Base-by-base conservation (phyloP, 2,888 invertebrate genomes). In the Leptinotarsa rubiginosa region DNA sequence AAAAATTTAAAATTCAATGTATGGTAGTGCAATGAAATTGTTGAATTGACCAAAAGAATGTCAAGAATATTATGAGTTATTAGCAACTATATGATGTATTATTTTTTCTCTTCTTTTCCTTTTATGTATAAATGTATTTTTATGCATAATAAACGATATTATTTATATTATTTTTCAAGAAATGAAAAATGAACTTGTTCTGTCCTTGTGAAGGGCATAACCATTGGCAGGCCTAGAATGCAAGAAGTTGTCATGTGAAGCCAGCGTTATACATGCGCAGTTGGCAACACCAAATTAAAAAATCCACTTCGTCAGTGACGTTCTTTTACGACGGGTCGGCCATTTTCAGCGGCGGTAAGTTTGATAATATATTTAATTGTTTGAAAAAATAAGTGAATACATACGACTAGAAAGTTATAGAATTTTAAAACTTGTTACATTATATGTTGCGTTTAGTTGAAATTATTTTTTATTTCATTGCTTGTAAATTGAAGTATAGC, bases 281-380 rank as follows among this genome's bases (percentile, higher is more conserved):
- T 67, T 62, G 65, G 52, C 20, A 62, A 62, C 56, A 62, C 25
- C 49, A 70, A n/a, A 15, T 31, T 56, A 65, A 70, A 75, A 74
- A 74, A 62, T 67, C 41, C 74, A 74, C 70, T 74, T 74, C 65
- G 47, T 47, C 25, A 62, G 62, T 62, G n/a, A 41, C 31, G 16
- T 62, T 70, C 71, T 77, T 77, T 75, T 77, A 70, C 75, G 75
- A 75, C 72, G 68, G 67, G 74, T 75, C 77, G 75, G 76, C 76
- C 77, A 79, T 76, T 73, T 70, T 72, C 72, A 56, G 65, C 66
- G 50, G 65, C 56, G 71, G 77, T 78, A 65, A 77, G 76, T 76
- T 41, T n/a, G 52, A 15, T 16, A 52, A 25, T 66, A 49, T 70
- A 2, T 69, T 68, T 65, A n/a, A 65, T 47, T 74, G 49, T 65